Evolutionary conservation across 1,140 invertebrate genomes (phyloP).

Genomic region (Neodiprion pinetum): DNA sequence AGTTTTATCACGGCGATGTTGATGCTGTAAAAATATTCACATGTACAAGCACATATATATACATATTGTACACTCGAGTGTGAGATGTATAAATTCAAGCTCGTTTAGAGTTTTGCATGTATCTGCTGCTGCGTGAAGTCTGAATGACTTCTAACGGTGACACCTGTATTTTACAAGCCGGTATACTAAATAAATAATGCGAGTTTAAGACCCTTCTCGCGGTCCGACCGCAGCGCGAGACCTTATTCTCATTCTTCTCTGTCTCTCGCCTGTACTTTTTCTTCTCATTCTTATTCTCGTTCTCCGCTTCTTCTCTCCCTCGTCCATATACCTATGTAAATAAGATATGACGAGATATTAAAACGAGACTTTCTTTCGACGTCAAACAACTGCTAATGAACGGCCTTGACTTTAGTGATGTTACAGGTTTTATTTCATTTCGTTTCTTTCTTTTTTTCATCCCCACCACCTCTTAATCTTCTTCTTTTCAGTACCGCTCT

Average conservation of each 20-base stretch:
- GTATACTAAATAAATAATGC: not conserved
- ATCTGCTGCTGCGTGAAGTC: too few relatives aligned
- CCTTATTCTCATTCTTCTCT: constrained; percentile 2
- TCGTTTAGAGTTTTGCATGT: too few relatives aligned
- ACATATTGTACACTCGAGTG: not conserved
- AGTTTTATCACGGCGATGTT: too few relatives aligned
- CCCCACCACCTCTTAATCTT: too few relatives aligned
- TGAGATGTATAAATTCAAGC: not conserved
- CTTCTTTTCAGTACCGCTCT: too few relatives aligned
- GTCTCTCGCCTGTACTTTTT: not conserved
- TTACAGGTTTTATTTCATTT: not conserved
- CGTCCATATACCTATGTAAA: not conserved
- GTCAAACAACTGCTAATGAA: not conserved
- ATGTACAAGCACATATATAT: not conserved
- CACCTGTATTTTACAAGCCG: too few relatives aligned
- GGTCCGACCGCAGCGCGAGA: not conserved
- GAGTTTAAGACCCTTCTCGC: not conserved
- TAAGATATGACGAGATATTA: not conserved
- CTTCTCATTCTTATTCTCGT: not conserved
- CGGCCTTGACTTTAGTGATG: not conserved
- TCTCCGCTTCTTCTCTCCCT: too few relatives aligned
- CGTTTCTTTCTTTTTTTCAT: too few relatives aligned
- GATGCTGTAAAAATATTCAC: not conserved
- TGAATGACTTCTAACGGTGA: too few relatives aligned
- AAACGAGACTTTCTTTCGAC: constrained; percentile 2